These are phyloP conservation scores for Blastomussa wellsi DNA, from an alignment of 92 coral and sea anemone species.

Conservation along the genomic window DNA sequence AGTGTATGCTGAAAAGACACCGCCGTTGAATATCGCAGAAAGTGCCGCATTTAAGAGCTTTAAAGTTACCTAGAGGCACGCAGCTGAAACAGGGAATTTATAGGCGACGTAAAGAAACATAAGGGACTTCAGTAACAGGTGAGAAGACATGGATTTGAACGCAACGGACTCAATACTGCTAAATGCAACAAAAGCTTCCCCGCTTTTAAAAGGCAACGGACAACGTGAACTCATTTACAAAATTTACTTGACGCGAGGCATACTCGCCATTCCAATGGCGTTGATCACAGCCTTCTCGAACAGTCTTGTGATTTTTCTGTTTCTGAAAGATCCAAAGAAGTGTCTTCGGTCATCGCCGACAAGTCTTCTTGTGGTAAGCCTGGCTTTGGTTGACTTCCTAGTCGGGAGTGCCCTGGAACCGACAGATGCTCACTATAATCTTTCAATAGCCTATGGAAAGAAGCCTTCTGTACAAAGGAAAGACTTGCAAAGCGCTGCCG, in stretches of 20 bases:
- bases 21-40: background rate
- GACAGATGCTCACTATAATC: slow-evolving; percentile 55
- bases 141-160: slow-evolving; percentile 5
- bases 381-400: slow-evolving; percentile 64
- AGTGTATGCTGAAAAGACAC: background rate
- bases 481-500: slow-evolving; percentile 67
- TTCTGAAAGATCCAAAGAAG: slow-evolving; percentile 56
- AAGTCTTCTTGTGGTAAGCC: slow-evolving; percentile 61
- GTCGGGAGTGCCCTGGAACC: slow-evolving; percentile 73
- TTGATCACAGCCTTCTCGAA: slow-evolving; percentile 64
- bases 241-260: slow-evolving; percentile 56
- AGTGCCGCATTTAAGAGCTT: background rate
- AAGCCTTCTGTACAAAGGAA: slow-evolving; percentile 42
- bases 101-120: background rate
- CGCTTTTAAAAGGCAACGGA: background rate
- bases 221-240: slow-evolving; percentile 35
- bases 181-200: slow-evolving; percentile 3
- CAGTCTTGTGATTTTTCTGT: slow-evolving; percentile 63
- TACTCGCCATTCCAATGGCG: slow-evolving; percentile 59
- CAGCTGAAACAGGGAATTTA: background rate
- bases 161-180: background rate
- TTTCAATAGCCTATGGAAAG: slow-evolving; percentile 24
- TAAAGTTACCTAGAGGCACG: background rate
- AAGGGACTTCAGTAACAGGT: background rate
- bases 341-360: slow-evolving; percentile 68